Evolutionary conservation across 2,888 invertebrate species (phyloP), one percentile per base, ranked within the genome.

Genomic region (Drosophila picticornis): DNA sequence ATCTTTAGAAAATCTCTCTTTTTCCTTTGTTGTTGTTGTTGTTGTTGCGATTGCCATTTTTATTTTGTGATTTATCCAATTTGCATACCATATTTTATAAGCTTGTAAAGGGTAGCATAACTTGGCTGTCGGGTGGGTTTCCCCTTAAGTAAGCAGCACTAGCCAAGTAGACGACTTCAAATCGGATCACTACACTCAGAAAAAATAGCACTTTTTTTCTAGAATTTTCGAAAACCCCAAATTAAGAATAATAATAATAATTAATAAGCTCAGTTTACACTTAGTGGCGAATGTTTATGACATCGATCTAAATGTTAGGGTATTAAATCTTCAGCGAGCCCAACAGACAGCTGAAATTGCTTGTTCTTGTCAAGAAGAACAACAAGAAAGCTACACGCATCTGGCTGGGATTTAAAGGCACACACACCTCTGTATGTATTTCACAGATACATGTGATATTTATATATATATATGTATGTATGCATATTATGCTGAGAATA

Each of bases 1-100:
- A 70, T 58, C 71, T 67, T 46, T 27, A 16, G 22, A 22, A 56
- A 71, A 68, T 69, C 34, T 59, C 32, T 52, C 64, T 50, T 19
- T 38, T 29, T 6, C 51, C 29, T 19, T 25, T 19, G 22, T 19
- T 27, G 10, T 52, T 19, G 22, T 19, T 27, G 10, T 52, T 62
- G 38, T 70, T 77, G 31, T 55, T 65, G 27, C n/a, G 10, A 11
- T 63, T 63, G 62, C 64, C 63, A 69, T 71, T 83, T 77, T 43
- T 59, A 22, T 66, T 65, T 89, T 72, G 38, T 19, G 52, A 70
- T 70, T 70, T 70, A 53, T 38, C 32, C 36, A 53, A 55, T 40
- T 46, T 63, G 59, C 32, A 19, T n/a, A 34, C 22, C 16, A 11
- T 34, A 50, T 61, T 46, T 38, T 65, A 43, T 67, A 32, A 25